Conservation (phyloP, 2,797 vertebrate genomes). For the Halcyon leucocephala region DNA sequence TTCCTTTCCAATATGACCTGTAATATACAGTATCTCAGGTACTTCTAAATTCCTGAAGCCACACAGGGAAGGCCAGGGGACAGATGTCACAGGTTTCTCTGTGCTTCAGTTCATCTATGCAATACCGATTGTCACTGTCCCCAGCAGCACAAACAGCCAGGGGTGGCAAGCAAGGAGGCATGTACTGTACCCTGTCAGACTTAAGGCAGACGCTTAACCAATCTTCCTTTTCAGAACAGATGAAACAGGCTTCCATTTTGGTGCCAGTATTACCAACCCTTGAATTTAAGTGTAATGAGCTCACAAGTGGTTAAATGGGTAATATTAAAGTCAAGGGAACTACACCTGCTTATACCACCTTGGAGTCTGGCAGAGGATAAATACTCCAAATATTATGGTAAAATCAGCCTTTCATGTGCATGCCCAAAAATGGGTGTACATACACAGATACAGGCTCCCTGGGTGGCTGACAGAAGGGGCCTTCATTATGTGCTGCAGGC, state of each 20-base stretch:
- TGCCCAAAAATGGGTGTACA: not conserved
- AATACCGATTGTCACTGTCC: not conserved
- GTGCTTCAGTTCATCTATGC: not conserved
- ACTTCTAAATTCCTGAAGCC: not conserved
- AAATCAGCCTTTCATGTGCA: not conserved
- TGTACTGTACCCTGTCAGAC: not conserved
- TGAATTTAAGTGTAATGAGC: not conserved
- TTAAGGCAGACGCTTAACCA: not conserved
- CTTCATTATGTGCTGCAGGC: not conserved
- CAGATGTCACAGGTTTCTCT: not conserved
- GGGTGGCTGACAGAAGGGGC: conserved; percentile 18
- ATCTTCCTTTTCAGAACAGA: not conserved
- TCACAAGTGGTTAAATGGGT: not conserved
- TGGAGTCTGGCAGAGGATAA: not conserved
- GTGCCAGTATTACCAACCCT: not conserved
- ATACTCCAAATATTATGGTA: conserved; percentile 49
- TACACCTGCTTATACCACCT: conserved; percentile 5
- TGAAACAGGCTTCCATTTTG: not conserved
- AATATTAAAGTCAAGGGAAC: not conserved
- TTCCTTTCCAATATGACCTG: not conserved
- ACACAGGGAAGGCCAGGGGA: too few species aligned
- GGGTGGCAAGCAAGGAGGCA: too few species aligned
- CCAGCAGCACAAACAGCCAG: not conserved
- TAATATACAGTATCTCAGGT: not conserved
- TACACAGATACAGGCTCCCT: not conserved